Conservation (phyloP, 2,113 vertebrate genomes). For the Regulus satrapa region DNA sequence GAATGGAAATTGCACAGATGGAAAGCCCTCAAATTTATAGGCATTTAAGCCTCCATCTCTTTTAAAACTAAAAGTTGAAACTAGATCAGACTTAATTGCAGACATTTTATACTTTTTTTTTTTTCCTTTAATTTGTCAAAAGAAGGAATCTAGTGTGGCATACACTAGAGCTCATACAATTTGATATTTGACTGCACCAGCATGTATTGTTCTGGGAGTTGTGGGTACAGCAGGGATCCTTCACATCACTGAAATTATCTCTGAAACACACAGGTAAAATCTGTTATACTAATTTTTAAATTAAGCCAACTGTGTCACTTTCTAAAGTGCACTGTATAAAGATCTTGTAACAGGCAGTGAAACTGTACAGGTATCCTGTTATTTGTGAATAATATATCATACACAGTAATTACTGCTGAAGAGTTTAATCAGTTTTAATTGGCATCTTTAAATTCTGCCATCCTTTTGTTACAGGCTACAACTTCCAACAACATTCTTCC, state of each 20-base stretch:
- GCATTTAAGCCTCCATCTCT: background rate
- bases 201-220: background rate
- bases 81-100: background rate
- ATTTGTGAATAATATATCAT: background rate
- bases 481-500: slow-evolving; percentile 59
- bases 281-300: background rate
- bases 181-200: background rate
- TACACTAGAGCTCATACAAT: background rate
- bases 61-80: background rate
- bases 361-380: background rate
- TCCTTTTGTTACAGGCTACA: slow-evolving; percentile 51
- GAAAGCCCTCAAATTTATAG: background rate
- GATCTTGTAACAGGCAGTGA: background rate
- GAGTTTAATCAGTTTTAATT: slow-evolving; percentile 5
- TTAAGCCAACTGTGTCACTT: background rate
- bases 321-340: background rate
- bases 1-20: background rate
- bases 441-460: background rate
- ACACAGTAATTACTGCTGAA: background rate
- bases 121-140: background rate
- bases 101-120: background rate
- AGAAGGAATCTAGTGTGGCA: background rate
- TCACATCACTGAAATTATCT: background rate
- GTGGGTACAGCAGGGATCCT: background rate
- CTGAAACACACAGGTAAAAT: background rate